Conservation (phyloP, 2,113 vertebrate species). For the Nasalis larvatus region DNA sequence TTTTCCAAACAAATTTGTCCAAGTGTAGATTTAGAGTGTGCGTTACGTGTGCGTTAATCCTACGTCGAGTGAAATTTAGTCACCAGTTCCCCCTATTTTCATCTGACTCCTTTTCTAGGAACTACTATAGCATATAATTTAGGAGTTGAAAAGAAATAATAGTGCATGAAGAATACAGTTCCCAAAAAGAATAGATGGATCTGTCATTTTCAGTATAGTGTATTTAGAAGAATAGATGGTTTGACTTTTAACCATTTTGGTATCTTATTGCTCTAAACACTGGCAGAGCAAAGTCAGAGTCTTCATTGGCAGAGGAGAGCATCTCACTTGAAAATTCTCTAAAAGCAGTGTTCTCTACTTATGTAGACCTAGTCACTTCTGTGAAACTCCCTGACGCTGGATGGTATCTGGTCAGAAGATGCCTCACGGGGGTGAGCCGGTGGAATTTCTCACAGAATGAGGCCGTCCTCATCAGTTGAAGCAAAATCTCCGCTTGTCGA, state of each 20-base stretch:
- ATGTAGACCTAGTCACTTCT: fast-evolving
- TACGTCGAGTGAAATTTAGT: background rate
- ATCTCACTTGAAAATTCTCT: background rate
- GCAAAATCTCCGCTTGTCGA: fast-evolving
- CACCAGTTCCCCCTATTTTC: background rate
- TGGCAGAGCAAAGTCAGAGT: background rate
- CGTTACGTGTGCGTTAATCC: background rate
- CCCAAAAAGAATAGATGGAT: background rate
- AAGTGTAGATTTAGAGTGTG: no score
- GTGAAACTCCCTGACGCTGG: fast-evolving
- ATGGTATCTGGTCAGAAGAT: no score
- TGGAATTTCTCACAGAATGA: background rate
- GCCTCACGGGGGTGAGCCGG: fast-evolving
- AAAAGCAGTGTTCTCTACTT: fast-evolving
- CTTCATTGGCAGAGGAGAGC: background rate
- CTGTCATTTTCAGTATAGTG: background rate
- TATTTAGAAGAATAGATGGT: background rate
- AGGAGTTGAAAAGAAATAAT: background rate
- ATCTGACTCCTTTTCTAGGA: background rate
- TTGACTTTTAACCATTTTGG: background rate
- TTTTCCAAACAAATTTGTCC: background rate
- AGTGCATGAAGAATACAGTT: background rate
- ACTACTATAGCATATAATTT: background rate
- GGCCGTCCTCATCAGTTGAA: fast-evolving
- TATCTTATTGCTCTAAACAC: background rate